phyloP scores from a whole-genome alignment of 2,797 vertebrate genomes.

The Gymnodraco acuticeps region DNA sequence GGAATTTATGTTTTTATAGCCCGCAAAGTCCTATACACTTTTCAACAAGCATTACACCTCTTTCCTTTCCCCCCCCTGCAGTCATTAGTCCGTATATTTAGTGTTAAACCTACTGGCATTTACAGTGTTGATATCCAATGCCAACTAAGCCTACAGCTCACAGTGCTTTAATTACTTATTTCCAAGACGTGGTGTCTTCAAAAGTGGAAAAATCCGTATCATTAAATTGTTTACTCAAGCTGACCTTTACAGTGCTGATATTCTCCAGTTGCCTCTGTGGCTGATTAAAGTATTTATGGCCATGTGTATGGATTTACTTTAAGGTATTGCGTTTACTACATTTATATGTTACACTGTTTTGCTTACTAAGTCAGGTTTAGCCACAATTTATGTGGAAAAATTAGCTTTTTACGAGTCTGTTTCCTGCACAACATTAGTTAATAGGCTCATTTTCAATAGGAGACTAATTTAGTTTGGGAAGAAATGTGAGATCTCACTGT shows the following conservation, averaged over 20 bases:
- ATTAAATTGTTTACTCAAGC: conserved; percentile 72
- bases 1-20: neutral
- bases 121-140: conserved; percentile 30
- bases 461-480: conserved; percentile 70
- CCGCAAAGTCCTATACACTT: neutral
- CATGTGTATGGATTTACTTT: conserved; percentile 51
- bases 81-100: conserved; percentile 44
- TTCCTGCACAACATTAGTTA: conserved; percentile 72
- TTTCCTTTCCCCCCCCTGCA: neutral
- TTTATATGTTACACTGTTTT: conserved; percentile 54
- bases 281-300: conserved; percentile 60
- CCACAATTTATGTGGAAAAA: conserved; percentile 81
- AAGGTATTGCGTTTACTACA: conserved; percentile 55
- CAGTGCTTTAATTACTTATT: conserved; percentile 45
- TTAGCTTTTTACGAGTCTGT: conserved; percentile 67
- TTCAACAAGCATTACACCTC: neutral
- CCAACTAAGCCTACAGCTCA: conserved; percentile 21
- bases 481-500: conserved; percentile 53
- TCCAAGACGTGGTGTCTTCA: conserved; percentile 45
- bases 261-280: conserved; percentile 56
- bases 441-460: conserved; percentile 76
- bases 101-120: conserved; percentile 18
- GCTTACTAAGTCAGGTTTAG: conserved; percentile 48
- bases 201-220: conserved; percentile 3
- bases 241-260: conserved; percentile 66